Evolutionary conservation across 1,140 invertebrate genomes (phyloP).

Genomic region (Aleiodes sp.): DNA sequence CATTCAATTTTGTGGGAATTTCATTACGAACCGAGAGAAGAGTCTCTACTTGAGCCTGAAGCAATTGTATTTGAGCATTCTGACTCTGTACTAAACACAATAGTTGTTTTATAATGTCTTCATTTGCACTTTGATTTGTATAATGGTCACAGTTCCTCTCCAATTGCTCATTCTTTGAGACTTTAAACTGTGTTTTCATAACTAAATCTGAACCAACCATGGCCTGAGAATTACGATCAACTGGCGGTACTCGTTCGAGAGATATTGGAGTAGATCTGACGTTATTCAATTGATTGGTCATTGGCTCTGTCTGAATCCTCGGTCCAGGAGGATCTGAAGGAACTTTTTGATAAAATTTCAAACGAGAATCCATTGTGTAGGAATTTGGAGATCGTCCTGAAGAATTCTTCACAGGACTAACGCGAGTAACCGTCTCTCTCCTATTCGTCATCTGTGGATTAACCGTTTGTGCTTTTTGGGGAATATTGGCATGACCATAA

Average conservation of each 20-base stretch:
- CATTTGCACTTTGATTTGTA: neutral
- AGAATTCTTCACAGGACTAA: neutral
- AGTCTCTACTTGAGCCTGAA: neutral
- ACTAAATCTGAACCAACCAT: too few relatives aligned
- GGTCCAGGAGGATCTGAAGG: neutral
- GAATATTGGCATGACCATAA: too few relatives aligned
- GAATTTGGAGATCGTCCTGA: neutral
- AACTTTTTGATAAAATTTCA: neutral
- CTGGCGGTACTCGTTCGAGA: too few relatives aligned
- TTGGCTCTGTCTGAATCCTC: too few relatives aligned
- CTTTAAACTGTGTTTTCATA: neutral
- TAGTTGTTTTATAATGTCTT: neutral
- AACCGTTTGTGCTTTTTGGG: too few relatives aligned
- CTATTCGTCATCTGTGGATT: too few relatives aligned
- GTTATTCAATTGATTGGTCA: too few relatives aligned
- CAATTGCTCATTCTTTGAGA: neutral
- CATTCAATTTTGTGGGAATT: neutral
- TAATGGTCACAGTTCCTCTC: neutral
- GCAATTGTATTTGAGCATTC: conserved; percentile 1
- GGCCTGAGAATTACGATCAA: too few relatives aligned
- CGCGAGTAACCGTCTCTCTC: too few relatives aligned
- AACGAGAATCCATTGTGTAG: neutral
- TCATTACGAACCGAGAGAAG: neutral
- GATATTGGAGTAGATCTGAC: too few relatives aligned
- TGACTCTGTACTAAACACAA: neutral